Percentiles rank a stretch among this genome's conserved stretches.
Evolutionary conservation across 2,113 vertebrate species (phyloP).

Genomic region (Noctilio leporinus): DNA sequence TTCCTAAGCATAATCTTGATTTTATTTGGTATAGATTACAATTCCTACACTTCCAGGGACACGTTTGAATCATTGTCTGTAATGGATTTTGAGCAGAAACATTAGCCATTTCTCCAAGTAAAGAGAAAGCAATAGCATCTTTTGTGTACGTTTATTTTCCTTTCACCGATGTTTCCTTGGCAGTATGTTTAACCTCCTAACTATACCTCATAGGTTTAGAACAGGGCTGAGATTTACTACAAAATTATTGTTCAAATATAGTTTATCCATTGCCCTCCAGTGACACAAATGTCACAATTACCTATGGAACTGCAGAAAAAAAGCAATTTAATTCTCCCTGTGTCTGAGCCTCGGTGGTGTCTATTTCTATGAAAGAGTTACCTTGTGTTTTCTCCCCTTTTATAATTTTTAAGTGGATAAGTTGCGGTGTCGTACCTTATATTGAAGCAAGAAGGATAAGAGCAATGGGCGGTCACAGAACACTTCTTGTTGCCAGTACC

Average conservation of each 20-base stretch:
- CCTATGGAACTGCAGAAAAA: neutral
- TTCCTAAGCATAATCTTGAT: constrained; percentile 2
- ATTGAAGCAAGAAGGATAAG: neutral
- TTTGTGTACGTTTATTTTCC: constrained; percentile 67
- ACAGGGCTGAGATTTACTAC: constrained; percentile 61
- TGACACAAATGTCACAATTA: constrained; percentile 38
- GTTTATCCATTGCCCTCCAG: constrained; percentile 47
- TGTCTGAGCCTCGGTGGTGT: neutral
- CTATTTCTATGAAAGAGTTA: constrained; percentile 47
- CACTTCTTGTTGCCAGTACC: constrained; percentile 29
- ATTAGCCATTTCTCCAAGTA: constrained; percentile 53
- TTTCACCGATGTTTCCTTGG: constrained; percentile 75
- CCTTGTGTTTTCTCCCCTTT: neutral
- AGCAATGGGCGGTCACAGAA: neutral
- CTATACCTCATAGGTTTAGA: constrained; percentile 68
- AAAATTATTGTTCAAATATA: constrained; percentile 68
- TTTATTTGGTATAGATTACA: neutral
- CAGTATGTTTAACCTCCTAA: constrained; percentile 71
- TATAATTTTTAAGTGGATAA: constrained; percentile 46
- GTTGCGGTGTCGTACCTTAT: neutral
- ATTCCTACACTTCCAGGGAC: neutral
- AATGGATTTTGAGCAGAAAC: constrained; percentile 54
- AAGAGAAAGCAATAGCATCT: constrained; percentile 65
- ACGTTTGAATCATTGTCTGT: constrained; percentile 31
- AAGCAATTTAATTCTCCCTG: constrained; percentile 41